A percentile compares a stretch with the other conserved stretches of the same genome.
Evolutionary conservation across 2,797 vertebrate genomes (phyloP).

Genomic region (Enteromius radiatus): DNA sequence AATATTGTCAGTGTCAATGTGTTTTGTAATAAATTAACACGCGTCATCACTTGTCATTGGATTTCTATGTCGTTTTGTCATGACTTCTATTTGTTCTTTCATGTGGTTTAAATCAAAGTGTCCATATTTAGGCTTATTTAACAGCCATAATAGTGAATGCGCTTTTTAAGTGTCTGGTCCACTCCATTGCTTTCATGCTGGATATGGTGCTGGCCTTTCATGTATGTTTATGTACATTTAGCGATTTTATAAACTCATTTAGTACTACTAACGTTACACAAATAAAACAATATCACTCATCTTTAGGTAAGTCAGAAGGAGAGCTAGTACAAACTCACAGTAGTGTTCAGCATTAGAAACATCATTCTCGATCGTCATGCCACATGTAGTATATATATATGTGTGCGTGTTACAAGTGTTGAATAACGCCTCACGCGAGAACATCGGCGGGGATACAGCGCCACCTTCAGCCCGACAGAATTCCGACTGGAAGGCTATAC

Average conservation of each 20-base stretch:
- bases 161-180: not conserved
- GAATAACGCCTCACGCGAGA: not conserved
- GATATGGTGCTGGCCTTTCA: not conserved
- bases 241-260: not conserved
- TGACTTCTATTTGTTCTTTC: conserved; percentile 24
- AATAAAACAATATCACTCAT: not conserved
- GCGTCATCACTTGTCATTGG: conserved; percentile 69
- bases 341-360: not conserved
- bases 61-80: conserved; percentile 67
- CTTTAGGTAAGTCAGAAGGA: too few relatives aligned
- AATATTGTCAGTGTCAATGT: conserved; percentile 82
- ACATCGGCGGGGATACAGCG: not conserved
- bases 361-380: too few relatives aligned
- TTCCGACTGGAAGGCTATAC: not conserved
- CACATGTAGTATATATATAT: not conserved
- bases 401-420: not conserved
- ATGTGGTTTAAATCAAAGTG: not conserved
- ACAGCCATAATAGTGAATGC: not conserved
- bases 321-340: not conserved
- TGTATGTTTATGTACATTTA: not conserved
- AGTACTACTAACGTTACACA: not conserved
- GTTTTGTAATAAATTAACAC: conserved; percentile 84
- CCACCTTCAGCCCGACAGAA: not conserved
- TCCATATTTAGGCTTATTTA: not conserved
- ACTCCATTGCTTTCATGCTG: not conserved